phyloP scores from a whole-genome alignment of 1,140 invertebrate species.

The Homalodisca vitripennis region DNA sequence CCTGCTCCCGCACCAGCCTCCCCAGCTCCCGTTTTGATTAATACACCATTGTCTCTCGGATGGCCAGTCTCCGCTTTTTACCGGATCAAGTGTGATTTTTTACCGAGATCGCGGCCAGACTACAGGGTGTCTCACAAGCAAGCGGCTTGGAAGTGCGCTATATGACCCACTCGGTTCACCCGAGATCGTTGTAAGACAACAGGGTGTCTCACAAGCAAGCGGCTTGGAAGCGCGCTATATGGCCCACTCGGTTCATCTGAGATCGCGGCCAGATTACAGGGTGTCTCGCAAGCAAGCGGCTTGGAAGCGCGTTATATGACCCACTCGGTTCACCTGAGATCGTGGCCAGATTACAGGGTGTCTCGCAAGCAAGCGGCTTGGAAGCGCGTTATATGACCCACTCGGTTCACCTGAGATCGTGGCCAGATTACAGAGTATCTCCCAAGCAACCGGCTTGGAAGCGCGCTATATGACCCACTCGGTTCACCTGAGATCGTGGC shows the following conservation, averaged over 20 bases:
- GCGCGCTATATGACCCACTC: no score
- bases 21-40: conserved; percentile 15
- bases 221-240: background rate
- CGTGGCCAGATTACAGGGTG: background rate
- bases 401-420: background rate
- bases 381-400: background rate
- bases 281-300: no score
- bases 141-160: background rate
- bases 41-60: conserved; percentile 11
- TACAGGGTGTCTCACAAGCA: conserved; percentile 8
- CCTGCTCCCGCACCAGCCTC: background rate
- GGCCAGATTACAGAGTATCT: no score
- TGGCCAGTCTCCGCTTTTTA: conserved; percentile 14
- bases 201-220: conserved; percentile 6
- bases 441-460: no score
- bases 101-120: background rate
- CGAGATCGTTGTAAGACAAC: background rate
- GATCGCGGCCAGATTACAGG: background rate
- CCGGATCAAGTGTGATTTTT: conserved; percentile 17
- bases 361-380: no score
- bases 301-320: background rate
- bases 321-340: background rate
- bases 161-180: background rate
- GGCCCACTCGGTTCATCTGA: background rate
- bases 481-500: no score